phyloP scores from a whole-genome alignment of 35 echinoderm and acorn worm species.

The Strongylocentrotus purpuratus region DNA sequence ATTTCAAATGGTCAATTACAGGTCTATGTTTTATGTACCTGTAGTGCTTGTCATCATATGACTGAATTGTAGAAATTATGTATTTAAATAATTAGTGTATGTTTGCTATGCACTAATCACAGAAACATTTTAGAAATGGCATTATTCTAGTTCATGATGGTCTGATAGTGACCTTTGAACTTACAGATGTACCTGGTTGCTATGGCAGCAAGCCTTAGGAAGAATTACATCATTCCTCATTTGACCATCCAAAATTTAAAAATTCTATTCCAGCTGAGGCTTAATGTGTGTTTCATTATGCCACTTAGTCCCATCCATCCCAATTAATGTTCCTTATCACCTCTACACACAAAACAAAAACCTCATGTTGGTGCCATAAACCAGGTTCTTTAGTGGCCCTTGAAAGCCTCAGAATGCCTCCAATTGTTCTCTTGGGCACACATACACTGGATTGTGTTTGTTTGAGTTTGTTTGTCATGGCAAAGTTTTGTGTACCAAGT shows the following conservation, averaged over 20 bases:
- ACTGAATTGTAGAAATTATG: too few species aligned
- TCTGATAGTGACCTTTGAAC: too few species aligned
- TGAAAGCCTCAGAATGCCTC: background rate
- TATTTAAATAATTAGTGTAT: too few species aligned
- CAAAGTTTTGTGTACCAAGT: constrained; percentile 32
- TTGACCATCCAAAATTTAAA: background rate
- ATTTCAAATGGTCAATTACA: too few species aligned
- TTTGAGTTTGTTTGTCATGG: constrained; percentile 14
- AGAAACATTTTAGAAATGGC: too few species aligned
- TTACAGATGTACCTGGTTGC: too few species aligned
- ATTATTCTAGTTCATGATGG: too few species aligned
- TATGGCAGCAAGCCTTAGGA: too few species aligned
- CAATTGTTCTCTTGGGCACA: constrained; percentile 36
- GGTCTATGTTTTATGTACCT: too few species aligned
- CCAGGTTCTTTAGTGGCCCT: background rate
- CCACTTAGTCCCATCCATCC: background rate
- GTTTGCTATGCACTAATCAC: too few species aligned
- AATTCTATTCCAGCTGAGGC: too few species aligned
- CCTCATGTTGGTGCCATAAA: constrained; percentile 18
- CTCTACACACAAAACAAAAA: constrained; percentile 6
- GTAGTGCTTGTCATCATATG: too few species aligned
- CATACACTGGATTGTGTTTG: constrained; percentile 12
- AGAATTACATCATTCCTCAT: background rate
- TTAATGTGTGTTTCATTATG: background rate
- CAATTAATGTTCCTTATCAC: constrained; percentile 27